Evolutionary conservation across 2,113 vertebrate species (phyloP).

Genomic region (Trichomycterus rosablanca): DNA sequence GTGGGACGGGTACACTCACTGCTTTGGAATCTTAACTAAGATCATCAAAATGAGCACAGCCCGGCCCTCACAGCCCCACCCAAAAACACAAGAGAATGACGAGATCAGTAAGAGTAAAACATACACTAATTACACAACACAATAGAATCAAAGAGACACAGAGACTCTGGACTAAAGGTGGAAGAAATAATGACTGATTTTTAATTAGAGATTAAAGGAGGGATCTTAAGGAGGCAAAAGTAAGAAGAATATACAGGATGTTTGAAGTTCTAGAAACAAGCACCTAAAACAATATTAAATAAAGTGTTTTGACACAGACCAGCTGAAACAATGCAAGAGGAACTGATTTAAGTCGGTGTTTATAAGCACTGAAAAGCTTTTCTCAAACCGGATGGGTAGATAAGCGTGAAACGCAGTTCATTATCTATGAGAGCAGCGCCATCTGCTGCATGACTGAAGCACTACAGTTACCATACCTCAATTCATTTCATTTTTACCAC

Average conservation of each 20-base stretch:
- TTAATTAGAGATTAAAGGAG: no score
- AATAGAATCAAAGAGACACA: neutral
- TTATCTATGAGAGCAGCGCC: conserved; percentile 6
- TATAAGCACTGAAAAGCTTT: no score
- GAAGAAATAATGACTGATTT: conserved; percentile 1
- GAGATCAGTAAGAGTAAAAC: conserved; percentile 23
- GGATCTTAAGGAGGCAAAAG: no score
- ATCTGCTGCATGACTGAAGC: conserved; percentile 7
- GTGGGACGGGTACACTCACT: conserved; percentile 64
- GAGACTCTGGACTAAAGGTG: neutral
- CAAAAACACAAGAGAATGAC: conserved; percentile 13
- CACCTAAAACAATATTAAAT: neutral
- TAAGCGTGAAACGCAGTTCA: no score
- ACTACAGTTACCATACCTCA: conserved; percentile 3
- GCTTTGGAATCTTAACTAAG: conserved; percentile 63
- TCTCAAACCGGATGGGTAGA: no score
- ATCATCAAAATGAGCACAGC: conserved; percentile 20
- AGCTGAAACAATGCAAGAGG: conserved; percentile 8
- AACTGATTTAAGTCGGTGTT: neutral
- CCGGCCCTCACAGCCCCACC: conserved; percentile 21
- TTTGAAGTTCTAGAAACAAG: neutral
- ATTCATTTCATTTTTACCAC: no score
- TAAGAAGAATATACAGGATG: neutral
- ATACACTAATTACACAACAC: neutral
- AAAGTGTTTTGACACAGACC: neutral